Conservation (phyloP, 2,888 invertebrate species). For the Thera britannica region DNA sequence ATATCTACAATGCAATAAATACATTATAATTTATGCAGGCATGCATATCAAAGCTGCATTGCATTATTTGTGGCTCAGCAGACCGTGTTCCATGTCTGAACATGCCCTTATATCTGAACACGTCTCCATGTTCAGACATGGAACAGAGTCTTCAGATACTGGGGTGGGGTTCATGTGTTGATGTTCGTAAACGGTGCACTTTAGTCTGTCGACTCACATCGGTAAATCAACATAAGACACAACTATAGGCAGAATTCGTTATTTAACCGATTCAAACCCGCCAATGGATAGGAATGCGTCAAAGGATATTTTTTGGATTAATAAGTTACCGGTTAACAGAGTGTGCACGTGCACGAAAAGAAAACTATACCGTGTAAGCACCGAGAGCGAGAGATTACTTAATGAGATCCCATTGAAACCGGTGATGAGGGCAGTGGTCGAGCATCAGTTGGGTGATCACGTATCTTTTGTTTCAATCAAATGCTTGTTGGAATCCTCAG, state of each 20-base stretch:
- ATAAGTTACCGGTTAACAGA: neutral
- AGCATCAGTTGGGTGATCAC: neutral
- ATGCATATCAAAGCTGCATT: slow-evolving; percentile 63
- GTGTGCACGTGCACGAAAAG: slow-evolving; percentile 5
- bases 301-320: neutral
- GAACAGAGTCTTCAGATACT: slow-evolving; percentile 2
- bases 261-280: slow-evolving; percentile 4
- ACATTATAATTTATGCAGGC: slow-evolving; percentile 49
- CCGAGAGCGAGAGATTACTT: neutral
- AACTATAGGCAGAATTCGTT: slow-evolving; percentile 1
- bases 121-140: neutral
- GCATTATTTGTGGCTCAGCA: slow-evolving; percentile 74
- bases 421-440: neutral
- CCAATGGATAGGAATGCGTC: neutral
- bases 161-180: slow-evolving; percentile 14
- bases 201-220: slow-evolving; percentile 1
- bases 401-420: neutral
- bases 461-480: too few species aligned
- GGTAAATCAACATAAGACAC: slow-evolving; percentile 11
- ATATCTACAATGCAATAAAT: slow-evolving; percentile 60
- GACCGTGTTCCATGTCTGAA: neutral
- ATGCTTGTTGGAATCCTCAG: too few species aligned
- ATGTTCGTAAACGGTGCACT: slow-evolving; percentile 1
- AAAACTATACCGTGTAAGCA: neutral
- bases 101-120: too few species aligned